Base-by-base conservation (phyloP, 2,797 vertebrate genomes). In the Yasuhikotakia modesta region DNA sequence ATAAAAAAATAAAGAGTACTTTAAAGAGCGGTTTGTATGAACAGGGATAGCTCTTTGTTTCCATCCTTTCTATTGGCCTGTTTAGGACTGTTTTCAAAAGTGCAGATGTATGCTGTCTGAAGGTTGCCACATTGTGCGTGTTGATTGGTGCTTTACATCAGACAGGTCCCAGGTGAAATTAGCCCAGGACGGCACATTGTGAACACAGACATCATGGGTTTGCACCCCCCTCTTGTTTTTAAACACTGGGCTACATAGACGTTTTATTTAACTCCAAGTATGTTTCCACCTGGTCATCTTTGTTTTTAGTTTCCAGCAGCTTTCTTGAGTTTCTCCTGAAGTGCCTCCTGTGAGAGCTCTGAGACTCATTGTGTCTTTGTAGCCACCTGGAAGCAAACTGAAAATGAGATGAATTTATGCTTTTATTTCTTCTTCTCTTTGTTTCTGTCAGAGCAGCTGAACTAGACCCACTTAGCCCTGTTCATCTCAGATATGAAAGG, bases 251-350 rank as follows among this genome's bases (percentile, higher is more conserved):
- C 73, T 43, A 79, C 85, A 83, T 81, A 88, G 87, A 85, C 75
- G 83, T 86, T 90, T 88, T 88, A 67, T 87, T 88, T 82, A 86
- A 85, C 79, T 85, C 8, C 87, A 90, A 92, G 85, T 89, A 86
- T 80, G 73, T 79, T 70, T 77, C 87, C 91, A 91, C 88, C 91
- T 92, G 91, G 84, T 91, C 81, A 81, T 83, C 81, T 79, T 81
- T 82, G 83, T 81, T 77, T 84, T 81, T 82, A 68, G 82, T 82
- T 85, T 73, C 63, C 50, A 58, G 63, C 43, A 53, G 63, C 71
- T 80, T 60, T 68, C 39, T 61, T 72, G 67, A 39, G 52, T 81
- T 43, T 74, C 67, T 69, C 79, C 55, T 61, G 74, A 35, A 17
- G 65, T 77, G 63, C 78, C 79, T 79, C 64, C 65, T 70, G 55